phyloP scores from a whole-genome alignment of 2,888 invertebrate genomes.

The Protonemura montana region DNA sequence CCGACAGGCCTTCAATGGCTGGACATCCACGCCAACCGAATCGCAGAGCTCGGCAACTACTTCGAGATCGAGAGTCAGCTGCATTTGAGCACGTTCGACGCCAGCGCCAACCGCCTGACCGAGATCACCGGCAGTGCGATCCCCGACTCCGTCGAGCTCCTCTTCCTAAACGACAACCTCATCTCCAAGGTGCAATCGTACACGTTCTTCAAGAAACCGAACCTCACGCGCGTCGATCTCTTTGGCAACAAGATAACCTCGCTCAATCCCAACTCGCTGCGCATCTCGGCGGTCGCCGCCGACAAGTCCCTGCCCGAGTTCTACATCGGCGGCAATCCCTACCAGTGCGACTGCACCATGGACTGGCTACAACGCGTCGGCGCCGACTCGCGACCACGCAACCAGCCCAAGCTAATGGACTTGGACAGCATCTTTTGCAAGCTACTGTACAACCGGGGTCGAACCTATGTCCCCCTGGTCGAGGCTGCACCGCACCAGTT shows the following conservation, averaged over 20 bases:
- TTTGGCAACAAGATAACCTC: slow-evolving; percentile 81
- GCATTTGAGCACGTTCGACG: slow-evolving; percentile 81
- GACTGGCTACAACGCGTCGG: slow-evolving; percentile 88
- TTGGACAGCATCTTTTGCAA: slow-evolving; percentile 83
- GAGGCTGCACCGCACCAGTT: slow-evolving; percentile 84
- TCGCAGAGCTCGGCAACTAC: slow-evolving; percentile 83
- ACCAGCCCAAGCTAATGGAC: slow-evolving; percentile 83
- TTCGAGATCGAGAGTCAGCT: slow-evolving; percentile 83
- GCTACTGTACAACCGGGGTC: slow-evolving; percentile 78
- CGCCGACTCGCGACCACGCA: slow-evolving; percentile 73
- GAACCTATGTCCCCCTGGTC: slow-evolving; percentile 75
- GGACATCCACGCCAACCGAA: slow-evolving; percentile 85
- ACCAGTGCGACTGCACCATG: slow-evolving; percentile 90
- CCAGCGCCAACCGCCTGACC: slow-evolving; percentile 80
- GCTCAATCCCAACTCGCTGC: slow-evolving; percentile 76
- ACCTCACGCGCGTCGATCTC: slow-evolving; percentile 81
- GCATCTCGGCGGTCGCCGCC: slow-evolving; percentile 77
- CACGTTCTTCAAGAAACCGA: slow-evolving; percentile 86
- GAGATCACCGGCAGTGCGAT: slow-evolving; percentile 84
- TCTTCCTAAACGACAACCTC: slow-evolving; percentile 81
- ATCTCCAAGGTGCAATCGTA: slow-evolving; percentile 86
- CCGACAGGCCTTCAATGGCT: slow-evolving; percentile 85
- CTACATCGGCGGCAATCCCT: slow-evolving; percentile 84
- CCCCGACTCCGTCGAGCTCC: slow-evolving; percentile 81
- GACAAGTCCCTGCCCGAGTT: slow-evolving; percentile 80